Conservation (phyloP, 2,797 vertebrate species). For the Spinus olivaceus region DNA sequence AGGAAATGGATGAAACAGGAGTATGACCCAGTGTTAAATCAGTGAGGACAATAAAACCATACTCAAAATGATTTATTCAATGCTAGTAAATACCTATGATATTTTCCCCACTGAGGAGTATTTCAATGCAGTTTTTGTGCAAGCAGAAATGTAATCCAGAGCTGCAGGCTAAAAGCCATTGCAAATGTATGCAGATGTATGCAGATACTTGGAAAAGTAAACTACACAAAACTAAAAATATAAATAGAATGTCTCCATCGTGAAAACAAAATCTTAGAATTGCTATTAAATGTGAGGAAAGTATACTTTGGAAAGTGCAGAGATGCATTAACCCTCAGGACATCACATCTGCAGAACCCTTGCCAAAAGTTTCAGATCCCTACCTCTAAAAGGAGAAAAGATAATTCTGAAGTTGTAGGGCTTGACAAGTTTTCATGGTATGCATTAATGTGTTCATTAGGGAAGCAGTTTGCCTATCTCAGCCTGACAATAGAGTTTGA, state of each 20-base stretch:
- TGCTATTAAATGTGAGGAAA: not conserved
- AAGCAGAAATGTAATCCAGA: constrained; percentile 24
- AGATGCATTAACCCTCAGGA: not conserved
- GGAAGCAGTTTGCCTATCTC: not conserved
- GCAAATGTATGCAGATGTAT: constrained; percentile 17
- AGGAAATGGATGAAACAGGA: not conserved
- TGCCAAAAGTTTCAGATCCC: not conserved
- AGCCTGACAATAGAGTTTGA: not conserved
- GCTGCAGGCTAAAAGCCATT: not conserved
- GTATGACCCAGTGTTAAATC: not conserved
- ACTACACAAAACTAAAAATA: not conserved
- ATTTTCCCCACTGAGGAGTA: not conserved
- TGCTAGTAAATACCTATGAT: constrained; percentile 10
- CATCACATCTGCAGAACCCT: not conserved
- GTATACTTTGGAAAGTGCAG: not conserved
- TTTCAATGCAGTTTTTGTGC: not conserved
- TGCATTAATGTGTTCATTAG: not conserved
- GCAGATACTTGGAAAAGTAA: not conserved
- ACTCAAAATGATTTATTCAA: constrained; percentile 7
- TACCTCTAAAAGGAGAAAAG: not conserved
- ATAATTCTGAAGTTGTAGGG: not conserved
- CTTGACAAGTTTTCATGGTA: not conserved
- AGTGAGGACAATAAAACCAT: not conserved
- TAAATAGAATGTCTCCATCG: not conserved
- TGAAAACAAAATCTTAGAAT: not conserved